Evolutionary conservation across 2,797 vertebrate species (phyloP), one percentile per base, ranked within the genome.

Genomic region (Galagoides demidoff): DNA sequence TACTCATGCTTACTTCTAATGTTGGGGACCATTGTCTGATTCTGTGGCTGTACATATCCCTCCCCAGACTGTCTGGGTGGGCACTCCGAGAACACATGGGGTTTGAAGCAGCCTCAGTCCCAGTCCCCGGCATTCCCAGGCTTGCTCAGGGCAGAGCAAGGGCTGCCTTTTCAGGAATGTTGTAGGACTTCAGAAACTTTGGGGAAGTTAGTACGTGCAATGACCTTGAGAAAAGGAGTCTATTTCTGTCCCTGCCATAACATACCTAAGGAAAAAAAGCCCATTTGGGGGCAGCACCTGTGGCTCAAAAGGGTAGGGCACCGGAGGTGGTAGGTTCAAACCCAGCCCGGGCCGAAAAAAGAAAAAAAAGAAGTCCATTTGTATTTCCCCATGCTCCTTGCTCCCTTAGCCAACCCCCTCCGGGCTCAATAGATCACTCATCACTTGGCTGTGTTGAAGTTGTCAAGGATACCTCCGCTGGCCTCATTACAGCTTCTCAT

Each of bases 391-490:
- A 29, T 68, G 68, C 45, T 93, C 82, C 68, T 61, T 66, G 82
- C 55, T 96, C 82, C 55, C 66, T 95, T 91, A 61, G 92, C 96
- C 96, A 92, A 86, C 34, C 59, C 85, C 83, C 66, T 22, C 2
- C 5, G 92, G 96, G 82, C 78, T 97, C 96, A 94, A 59, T 95
- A 4, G 81, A n/a, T 90, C 95, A 96, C 91, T 83, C 91, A 66
- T 68, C 49, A 4, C 49, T 87, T 85, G 29, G 7, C 84, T 97
- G 87, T 95, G 84, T 95, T 94, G 14, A 19, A 64, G 82, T 97
- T 97, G 97, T 43, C 70, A 96, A 25, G 37, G 96, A 74, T 90
- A 86, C 86, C 84, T 97, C 97, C 96, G 92, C 85, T 95, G 31
- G 39, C 85, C 71, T 96, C 57, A 2, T 97, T 68, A 95, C 19